Percentiles rank a stretch among this genome's conserved stretches.
Evolutionary conservation across 1,140 invertebrate species (phyloP).

Genomic region (Aphelinus atriplicis): DNA sequence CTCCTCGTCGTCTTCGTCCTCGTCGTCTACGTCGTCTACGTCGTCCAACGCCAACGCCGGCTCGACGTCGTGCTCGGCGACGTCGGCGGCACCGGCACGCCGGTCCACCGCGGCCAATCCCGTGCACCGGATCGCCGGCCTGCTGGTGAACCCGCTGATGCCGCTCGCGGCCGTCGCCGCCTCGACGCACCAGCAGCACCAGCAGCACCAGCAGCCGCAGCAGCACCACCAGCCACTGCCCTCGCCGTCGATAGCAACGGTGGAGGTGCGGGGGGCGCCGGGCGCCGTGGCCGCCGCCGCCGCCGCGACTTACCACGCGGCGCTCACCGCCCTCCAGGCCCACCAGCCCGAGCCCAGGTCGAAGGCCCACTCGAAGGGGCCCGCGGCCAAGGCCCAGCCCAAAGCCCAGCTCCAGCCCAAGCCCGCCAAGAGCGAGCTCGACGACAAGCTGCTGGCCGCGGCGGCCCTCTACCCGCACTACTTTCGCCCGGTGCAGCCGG

Average conservation of each 20-base stretch:
- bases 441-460: slow-evolving; percentile 23
- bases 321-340: slow-evolving; percentile 19
- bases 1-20: neutral
- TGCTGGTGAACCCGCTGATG: slow-evolving; percentile 43
- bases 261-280: slow-evolving; percentile 27
- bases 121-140: neutral
- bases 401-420: slow-evolving; percentile 28
- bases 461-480: slow-evolving; percentile 45
- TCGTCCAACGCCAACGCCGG: slow-evolving; percentile 34
- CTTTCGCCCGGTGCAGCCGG: slow-evolving; percentile 23
- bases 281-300: slow-evolving; percentile 25
- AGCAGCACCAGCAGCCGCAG: slow-evolving; percentile 6
- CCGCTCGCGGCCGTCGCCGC: slow-evolving; percentile 43
- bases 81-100: neutral
- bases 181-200: slow-evolving; percentile 19
- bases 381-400: slow-evolving; percentile 16
- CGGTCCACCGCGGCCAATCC: slow-evolving; percentile 26
- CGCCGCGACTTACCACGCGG: slow-evolving; percentile 28
- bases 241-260: slow-evolving; percentile 40
- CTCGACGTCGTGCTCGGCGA: neutral
- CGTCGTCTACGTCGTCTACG: slow-evolving; percentile 40
- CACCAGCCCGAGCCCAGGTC: slow-evolving; percentile 42
- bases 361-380: slow-evolving; percentile 26
- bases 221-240: slow-evolving; percentile 22
- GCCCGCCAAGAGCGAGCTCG: slow-evolving; percentile 2